These are phyloP conservation scores for Crossaster papposus DNA, from an alignment of 53 echinoderm and acorn worm species.

Conservation along the genomic window DNA sequence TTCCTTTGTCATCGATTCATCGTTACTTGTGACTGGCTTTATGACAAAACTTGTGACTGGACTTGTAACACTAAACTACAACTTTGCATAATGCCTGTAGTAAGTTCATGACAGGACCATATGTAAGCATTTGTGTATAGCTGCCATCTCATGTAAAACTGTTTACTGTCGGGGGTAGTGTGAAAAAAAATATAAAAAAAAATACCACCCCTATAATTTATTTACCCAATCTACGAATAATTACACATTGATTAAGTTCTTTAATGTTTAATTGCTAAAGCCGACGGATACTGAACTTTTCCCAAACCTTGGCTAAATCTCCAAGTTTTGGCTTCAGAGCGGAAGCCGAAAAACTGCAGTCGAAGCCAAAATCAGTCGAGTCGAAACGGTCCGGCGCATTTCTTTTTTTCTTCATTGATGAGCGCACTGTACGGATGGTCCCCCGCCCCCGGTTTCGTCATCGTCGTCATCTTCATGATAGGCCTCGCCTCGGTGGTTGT, in stretches of 20 bases:
- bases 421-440: conserved; percentile 90
- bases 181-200: not conserved
- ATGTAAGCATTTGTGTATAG: not conserved
- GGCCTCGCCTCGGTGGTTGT: conserved; percentile 61
- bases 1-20: no score
- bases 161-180: not conserved
- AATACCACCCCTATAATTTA: not conserved
- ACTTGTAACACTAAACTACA: no score
- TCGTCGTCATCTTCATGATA: conserved; percentile 83
- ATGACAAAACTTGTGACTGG: no score
- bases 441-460: conserved; percentile 75
- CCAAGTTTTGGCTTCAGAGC: not conserved
- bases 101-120: not conserved
- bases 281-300: not conserved
- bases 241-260: not conserved
- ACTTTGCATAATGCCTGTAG: no score
- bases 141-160: not conserved
- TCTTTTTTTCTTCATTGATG: conserved; percentile 77
- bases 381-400: not conserved
- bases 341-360: no score
- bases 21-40: no score
- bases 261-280: not conserved
- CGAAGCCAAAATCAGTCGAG: no score
- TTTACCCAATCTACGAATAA: not conserved
- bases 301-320: no score